Conservation (phyloP, 2,888 invertebrate species). For the Melinaea marsaeus region DNA sequence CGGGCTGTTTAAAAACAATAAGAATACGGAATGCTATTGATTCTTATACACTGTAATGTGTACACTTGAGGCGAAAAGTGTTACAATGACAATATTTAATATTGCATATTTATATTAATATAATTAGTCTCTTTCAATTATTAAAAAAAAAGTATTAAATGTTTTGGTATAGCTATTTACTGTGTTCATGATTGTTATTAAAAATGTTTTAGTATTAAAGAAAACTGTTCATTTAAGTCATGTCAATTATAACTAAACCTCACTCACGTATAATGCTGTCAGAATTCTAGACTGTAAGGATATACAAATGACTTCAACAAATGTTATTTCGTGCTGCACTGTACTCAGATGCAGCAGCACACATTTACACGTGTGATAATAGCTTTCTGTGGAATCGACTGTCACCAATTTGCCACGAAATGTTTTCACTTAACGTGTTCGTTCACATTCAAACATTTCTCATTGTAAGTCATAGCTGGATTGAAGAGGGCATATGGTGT, state of each 20-base stretch:
- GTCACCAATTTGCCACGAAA: constrained; percentile 25
- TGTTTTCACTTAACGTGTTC: constrained; percentile 25
- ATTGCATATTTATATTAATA: no score
- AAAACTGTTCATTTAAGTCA: no score
- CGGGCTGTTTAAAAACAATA: constrained; percentile 28
- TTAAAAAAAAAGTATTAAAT: no score
- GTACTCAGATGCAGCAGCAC: constrained; percentile 23
- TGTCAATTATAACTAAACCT: no score
- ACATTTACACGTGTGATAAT: constrained; percentile 27
- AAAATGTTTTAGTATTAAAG: no score
- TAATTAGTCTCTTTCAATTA: no score
- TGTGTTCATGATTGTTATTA: no score
- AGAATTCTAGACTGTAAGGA: no score
- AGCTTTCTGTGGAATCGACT: constrained; percentile 25
- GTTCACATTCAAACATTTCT: constrained; percentile 11
- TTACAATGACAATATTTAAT: background rate
- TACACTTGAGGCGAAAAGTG: constrained; percentile 8
- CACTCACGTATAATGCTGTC: no score
- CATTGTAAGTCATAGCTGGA: no score
- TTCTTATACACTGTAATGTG: constrained; percentile 23
- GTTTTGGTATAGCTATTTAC: no score
- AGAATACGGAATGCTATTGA: constrained; percentile 25
- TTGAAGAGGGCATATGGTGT: no score
- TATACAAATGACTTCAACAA: background rate
- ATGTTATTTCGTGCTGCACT: constrained; percentile 7